Percentiles rank a stretch among this genome's conserved stretches.
Evolutionary conservation across 2,888 invertebrate species (phyloP).

Genomic region (Dolichomitus sp.): DNA sequence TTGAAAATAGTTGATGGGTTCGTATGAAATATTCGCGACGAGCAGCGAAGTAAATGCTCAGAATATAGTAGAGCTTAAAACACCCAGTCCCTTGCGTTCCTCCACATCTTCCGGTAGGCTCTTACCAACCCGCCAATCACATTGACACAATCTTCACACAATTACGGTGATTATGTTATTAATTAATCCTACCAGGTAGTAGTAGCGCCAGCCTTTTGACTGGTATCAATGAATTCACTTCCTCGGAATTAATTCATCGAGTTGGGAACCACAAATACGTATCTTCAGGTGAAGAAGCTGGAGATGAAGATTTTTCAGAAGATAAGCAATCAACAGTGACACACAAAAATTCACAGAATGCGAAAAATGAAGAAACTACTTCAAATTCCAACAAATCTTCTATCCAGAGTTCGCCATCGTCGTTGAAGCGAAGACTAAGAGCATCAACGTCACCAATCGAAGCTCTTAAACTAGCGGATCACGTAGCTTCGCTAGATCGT

Average conservation of each 20-base stretch:
- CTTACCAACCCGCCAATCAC: background rate
- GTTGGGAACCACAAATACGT: background rate
- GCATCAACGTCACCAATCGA: slow-evolving; percentile 69
- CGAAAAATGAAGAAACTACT: background rate
- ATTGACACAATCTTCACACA: background rate
- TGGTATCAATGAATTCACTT: slow-evolving; percentile 51
- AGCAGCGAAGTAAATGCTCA: slow-evolving; percentile 47
- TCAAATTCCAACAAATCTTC: slow-evolving; percentile 40
- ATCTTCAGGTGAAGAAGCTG: slow-evolving; percentile 18
- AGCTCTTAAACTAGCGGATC: slow-evolving; percentile 60
- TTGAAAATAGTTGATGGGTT: slow-evolving; percentile 50
- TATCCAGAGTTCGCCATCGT: slow-evolving; percentile 70
- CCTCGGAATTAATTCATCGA: background rate
- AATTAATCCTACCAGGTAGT: slow-evolving; percentile 31
- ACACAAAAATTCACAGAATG: background rate
- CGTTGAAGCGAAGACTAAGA: slow-evolving; percentile 71
- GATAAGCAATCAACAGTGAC: background rate
- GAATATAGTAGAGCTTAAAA: slow-evolving; percentile 43
- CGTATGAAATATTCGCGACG: slow-evolving; percentile 41
- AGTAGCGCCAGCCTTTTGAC: slow-evolving; percentile 43
- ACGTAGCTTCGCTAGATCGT: slow-evolving; percentile 63
- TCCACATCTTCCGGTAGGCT: slow-evolving; percentile 56
- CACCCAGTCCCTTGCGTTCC: slow-evolving; percentile 63
- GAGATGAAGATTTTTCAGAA: slow-evolving; percentile 22
- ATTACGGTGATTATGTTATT: background rate